These are phyloP conservation scores for Ianthella basta DNA, from an alignment of 37 sponge, comb jelly and placozoan species.

Conservation along the genomic window DNA sequence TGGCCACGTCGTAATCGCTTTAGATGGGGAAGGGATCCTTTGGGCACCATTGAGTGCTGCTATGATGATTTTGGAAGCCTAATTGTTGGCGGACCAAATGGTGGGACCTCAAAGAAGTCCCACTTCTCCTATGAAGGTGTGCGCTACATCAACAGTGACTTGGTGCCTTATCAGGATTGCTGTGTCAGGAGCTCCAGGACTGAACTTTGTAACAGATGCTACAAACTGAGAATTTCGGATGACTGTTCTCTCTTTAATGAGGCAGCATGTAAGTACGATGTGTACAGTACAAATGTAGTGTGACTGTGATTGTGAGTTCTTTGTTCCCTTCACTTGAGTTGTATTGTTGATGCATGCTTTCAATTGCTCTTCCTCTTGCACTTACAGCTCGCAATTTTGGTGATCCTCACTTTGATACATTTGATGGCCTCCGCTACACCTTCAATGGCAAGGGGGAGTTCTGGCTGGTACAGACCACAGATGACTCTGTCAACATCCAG, in stretches of 20 bases:
- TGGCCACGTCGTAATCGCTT: background rate
- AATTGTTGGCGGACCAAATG: slow-evolving; percentile 30
- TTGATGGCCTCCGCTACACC: slow-evolving; percentile 61
- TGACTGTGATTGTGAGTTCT: background rate
- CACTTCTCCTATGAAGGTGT: slow-evolving; percentile 23
- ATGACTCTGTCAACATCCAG: slow-evolving; percentile 47
- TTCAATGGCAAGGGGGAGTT: slow-evolving; percentile 77
- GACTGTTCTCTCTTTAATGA: slow-evolving; percentile 34
- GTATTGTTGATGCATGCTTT: background rate
- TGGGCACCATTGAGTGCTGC: slow-evolving; percentile 59
- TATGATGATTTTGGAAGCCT: slow-evolving; percentile 57
- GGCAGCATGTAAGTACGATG: slow-evolving; percentile 12
- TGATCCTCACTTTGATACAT: slow-evolving; percentile 66
- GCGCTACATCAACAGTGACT: background rate
- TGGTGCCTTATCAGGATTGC: slow-evolving; percentile 42
- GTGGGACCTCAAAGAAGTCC: slow-evolving; percentile 48
- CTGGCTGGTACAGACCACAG: slow-evolving; percentile 40
- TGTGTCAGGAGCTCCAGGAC: slow-evolving; percentile 40
- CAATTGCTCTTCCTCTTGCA: background rate
- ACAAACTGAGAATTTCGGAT: slow-evolving; percentile 41
- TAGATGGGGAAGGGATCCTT: slow-evolving; percentile 5
- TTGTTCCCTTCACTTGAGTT: no score
- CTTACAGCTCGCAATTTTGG: slow-evolving; percentile 52
- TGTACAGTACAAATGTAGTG: slow-evolving; percentile 30
- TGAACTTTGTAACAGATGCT: slow-evolving; percentile 41